These are phyloP conservation scores for Steromphala cineraria DNA, from an alignment of 2,888 invertebrate species.

Conservation along the genomic window DNA sequence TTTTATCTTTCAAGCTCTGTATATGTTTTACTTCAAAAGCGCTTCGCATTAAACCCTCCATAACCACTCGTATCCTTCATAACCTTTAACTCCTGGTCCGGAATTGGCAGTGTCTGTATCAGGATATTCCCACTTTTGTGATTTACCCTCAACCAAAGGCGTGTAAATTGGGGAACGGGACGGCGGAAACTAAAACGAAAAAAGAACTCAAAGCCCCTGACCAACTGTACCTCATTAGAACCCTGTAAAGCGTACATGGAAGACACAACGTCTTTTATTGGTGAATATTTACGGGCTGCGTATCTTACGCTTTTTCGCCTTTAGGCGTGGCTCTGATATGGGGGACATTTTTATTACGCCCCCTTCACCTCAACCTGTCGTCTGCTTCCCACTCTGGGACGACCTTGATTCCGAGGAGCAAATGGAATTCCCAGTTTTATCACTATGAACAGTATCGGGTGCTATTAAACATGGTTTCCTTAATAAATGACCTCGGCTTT, in stretches of 20 bases:
- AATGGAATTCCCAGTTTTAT: conserved; percentile 10
- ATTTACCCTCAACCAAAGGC: background rate
- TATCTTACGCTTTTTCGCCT: conserved; percentile 17
- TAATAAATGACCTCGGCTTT: conserved; percentile 16
- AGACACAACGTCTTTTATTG: background rate
- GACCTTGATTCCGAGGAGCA: background rate
- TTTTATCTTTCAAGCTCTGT: no score
- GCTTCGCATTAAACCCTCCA: no score
- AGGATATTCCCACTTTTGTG: conserved; percentile 10
- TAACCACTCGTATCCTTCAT: no score
- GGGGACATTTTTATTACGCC: conserved; percentile 15
- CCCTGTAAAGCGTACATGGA: background rate
- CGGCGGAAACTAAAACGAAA: background rate
- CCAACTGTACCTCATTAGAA: conserved; percentile 12
- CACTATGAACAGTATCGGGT: background rate
- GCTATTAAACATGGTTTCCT: conserved; percentile 7
- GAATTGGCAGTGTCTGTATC: background rate
- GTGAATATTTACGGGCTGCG: background rate
- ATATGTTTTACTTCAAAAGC: no score
- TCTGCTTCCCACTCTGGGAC: background rate
- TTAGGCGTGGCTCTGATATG: conserved; percentile 18
- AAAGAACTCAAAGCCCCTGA: conserved; percentile 9
- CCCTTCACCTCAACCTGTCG: conserved; percentile 8
- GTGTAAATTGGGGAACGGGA: background rate
- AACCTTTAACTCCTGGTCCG: background rate